These are phyloP conservation scores for Pilophorus perplexus DNA, from an alignment of 2,888 invertebrate genomes.

Conservation along the genomic window DNA sequence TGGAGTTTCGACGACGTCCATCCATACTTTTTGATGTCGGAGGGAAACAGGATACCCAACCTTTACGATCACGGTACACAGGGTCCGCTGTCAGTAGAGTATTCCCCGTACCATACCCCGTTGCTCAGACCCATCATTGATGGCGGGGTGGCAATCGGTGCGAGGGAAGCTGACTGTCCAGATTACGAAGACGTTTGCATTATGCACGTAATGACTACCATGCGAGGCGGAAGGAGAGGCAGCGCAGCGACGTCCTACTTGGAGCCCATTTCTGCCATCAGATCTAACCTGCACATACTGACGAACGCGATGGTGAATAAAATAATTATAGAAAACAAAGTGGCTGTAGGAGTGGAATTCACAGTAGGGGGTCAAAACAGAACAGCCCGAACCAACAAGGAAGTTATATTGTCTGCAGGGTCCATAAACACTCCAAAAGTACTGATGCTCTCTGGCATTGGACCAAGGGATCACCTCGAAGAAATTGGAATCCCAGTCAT, in stretches of 20 bases:
- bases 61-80: background rate
- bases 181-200: slow-evolving; percentile 26
- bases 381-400: slow-evolving; percentile 65
- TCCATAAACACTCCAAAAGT: slow-evolving; percentile 71
- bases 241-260: slow-evolving; percentile 86
- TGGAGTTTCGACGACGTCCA: slow-evolving; percentile 32
- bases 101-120: slow-evolving; percentile 4
- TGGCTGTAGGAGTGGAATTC: slow-evolving; percentile 81
- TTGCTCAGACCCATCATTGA: slow-evolving; percentile 6
- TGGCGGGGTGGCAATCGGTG: slow-evolving; percentile 14
- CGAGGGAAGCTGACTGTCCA: slow-evolving; percentile 5
- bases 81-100: slow-evolving; percentile 14
- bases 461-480: slow-evolving; percentile 62
- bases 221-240: slow-evolving; percentile 75
- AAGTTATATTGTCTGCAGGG: slow-evolving; percentile 83
- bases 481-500: slow-evolving; percentile 45
- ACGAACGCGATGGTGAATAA: slow-evolving; percentile 68
- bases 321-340: slow-evolving; percentile 59
- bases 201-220: slow-evolving; percentile 53
- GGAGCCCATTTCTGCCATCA: slow-evolving; percentile 69
- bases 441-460: slow-evolving; percentile 80
- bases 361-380: slow-evolving; percentile 67
- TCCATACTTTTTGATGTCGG: slow-evolving; percentile 27
- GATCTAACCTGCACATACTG: slow-evolving; percentile 74
- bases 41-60: slow-evolving; percentile 16